Percentiles rank a stretch among this genome's conserved stretches.
phyloP scores from a whole-genome alignment of 2,797 vertebrate species.

The Aeoliscus strigatus region DNA sequence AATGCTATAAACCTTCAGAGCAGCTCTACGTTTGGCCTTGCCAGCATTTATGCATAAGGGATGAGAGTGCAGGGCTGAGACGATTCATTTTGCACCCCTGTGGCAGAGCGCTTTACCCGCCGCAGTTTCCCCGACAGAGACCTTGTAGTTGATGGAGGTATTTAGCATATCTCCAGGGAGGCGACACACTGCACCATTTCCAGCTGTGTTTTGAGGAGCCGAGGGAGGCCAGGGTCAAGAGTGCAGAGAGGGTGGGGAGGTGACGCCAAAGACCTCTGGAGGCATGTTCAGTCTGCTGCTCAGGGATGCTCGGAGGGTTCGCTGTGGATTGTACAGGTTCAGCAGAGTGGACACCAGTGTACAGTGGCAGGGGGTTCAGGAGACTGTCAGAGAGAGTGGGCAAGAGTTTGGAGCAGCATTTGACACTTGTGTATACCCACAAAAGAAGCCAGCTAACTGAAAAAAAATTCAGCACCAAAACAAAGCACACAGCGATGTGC shows the following conservation, averaged over 20 bases:
- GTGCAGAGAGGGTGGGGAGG: conserved; percentile 15
- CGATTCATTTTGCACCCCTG: conserved; percentile 41
- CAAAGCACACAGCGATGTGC: conserved; percentile 35
- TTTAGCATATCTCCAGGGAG: conserved; percentile 39
- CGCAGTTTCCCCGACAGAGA: conserved; percentile 36
- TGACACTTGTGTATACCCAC: conserved; percentile 18
- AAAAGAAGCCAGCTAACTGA: conserved; percentile 17
- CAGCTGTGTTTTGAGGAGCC: conserved; percentile 31
- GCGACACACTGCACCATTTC: conserved; percentile 41
- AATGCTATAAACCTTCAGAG: no score
- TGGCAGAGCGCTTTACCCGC: conserved; percentile 43
- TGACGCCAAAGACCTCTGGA: conserved; percentile 19
- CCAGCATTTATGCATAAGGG: conserved; percentile 47
- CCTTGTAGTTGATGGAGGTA: conserved; percentile 32
- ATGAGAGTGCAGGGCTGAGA: no score
- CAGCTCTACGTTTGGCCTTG: no score
- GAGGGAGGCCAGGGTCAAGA: conserved; percentile 28
- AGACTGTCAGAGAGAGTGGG: conserved; percentile 34
- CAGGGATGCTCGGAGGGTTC: conserved; percentile 28
- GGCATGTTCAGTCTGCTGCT: conserved; percentile 31
- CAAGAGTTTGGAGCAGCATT: conserved; percentile 26
- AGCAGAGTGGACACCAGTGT: conserved; percentile 45
- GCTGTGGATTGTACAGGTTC: conserved; percentile 40
- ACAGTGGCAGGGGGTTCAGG: conserved; percentile 23
- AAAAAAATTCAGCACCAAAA: conserved; percentile 9